phyloP scores from a whole-genome alignment of 2,888 invertebrate species.

The Eudemis profundana region DNA sequence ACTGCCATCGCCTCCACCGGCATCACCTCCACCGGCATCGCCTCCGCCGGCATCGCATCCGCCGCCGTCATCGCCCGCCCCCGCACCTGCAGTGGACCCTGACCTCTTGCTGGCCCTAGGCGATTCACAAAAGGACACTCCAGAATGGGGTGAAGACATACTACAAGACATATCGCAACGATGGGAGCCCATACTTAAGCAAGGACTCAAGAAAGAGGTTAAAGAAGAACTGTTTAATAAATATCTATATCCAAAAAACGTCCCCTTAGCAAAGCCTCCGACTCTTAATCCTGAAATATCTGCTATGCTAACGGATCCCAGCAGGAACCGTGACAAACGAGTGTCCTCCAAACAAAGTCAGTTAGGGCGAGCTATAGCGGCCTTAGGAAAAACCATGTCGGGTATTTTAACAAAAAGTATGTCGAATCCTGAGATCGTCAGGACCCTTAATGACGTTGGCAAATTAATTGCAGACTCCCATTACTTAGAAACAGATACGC shows the following conservation, averaged over 20 bases:
- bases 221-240: not conserved
- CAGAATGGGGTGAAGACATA: conserved; percentile 1
- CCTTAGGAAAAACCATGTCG: not conserved
- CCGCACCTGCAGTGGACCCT: not conserved
- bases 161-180: not conserved
- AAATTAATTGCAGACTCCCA: not conserved
- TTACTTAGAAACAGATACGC: not conserved
- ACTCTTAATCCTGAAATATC: not conserved
- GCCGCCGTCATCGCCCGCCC: not conserved
- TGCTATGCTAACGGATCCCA: not conserved
- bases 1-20: not conserved
- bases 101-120: not conserved
- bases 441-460: not conserved
- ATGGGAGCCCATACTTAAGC: not conserved
- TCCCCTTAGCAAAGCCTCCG: not conserved
- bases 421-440: not conserved
- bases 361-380: not conserved
- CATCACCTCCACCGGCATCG: too few species aligned
- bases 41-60: too few species aligned
- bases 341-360: not conserved
- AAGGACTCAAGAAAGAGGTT: not conserved
- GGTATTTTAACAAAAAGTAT: not conserved
- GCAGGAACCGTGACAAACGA: not conserved
- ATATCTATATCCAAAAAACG: not conserved
- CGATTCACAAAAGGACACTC: not conserved